Evolutionary conservation across 2,888 invertebrate genomes (phyloP), one percentile per base, ranked within the genome.

Genomic region (Ophion ventricosus): DNA sequence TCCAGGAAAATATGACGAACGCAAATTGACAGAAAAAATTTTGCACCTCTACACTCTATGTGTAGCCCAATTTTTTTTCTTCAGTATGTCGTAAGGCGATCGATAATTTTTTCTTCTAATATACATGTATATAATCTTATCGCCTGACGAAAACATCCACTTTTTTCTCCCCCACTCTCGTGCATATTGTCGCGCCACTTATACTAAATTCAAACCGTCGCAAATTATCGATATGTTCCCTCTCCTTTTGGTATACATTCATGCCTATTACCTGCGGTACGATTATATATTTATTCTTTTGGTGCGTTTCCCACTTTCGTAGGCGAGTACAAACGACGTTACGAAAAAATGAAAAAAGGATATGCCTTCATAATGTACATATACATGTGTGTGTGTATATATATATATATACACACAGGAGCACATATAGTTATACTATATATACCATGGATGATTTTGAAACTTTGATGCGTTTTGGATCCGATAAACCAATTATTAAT

Each of bases 131-230:
- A 14, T 57, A 4, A 40, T 76, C 40, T 35, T 67, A 69, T 70
- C 72, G 66, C 43, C 57, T 73, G 17, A 26, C 72, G 10, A 54
- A 70, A 57, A 25, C 70, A 40, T 17, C 26, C 56, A 57, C 70
- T 17, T 40, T 29, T 35, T 66, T 63, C 40, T 3, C 23, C 25
- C 20, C 23, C 26, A 76, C n/a, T 59, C 81, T 56, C 63, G 35
- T 56, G 56, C 57, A 75, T 84, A 84, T 84, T 84, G 84, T 84
- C 84, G 72, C 74, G 79, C 79, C 84, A 84, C 84, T 66, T 84
- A 25, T 79, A 75, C 54, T 75, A 63, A 66, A 70, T 82, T 75
- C 61, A 76, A 63, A 75, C 79, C 26, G 67, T 77, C 63, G 20
- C 64, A 67, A 79, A 57, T 75, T 73, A 57, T 67, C 82, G 79